Conservation (phyloP, 2,888 invertebrate genomes). For the Monoplex corrugatus region DNA sequence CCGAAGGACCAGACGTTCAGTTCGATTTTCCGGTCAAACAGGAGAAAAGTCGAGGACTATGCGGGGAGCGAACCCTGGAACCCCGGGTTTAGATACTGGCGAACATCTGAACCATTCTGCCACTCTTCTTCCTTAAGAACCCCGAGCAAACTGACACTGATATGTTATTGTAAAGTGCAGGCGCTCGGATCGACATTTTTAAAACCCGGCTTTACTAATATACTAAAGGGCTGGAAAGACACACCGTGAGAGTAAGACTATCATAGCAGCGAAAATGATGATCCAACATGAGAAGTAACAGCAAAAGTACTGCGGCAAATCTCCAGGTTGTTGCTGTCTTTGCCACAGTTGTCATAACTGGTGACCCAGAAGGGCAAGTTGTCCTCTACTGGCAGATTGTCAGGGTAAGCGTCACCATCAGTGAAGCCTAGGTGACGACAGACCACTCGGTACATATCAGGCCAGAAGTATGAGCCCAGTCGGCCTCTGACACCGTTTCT, state of each 20-base stretch:
- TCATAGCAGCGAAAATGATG: too few relatives aligned
- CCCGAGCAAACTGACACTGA: too few relatives aligned
- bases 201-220: neutral
- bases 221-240: slow-evolving; percentile 3
- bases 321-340: slow-evolving; percentile 1
- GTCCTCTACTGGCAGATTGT: neutral
- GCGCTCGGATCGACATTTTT: too few relatives aligned
- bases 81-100: too few relatives aligned
- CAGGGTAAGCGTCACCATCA: slow-evolving; percentile 13
- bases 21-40: too few relatives aligned
- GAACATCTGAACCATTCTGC: too few relatives aligned
- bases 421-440: slow-evolving; percentile 38
- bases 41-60: too few relatives aligned
- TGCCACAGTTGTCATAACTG: neutral
- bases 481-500: neutral
- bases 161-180: too few relatives aligned
- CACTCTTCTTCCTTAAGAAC: too few relatives aligned
- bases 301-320: neutral
- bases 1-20: too few relatives aligned
- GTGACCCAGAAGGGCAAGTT: neutral
- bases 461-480: neutral
- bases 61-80: too few relatives aligned
- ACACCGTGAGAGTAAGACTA: neutral
- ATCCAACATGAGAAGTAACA: too few relatives aligned
- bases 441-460: neutral